Conservation (phyloP, 2,797 vertebrate genomes). For the Phalanger gymnotis region DNA sequence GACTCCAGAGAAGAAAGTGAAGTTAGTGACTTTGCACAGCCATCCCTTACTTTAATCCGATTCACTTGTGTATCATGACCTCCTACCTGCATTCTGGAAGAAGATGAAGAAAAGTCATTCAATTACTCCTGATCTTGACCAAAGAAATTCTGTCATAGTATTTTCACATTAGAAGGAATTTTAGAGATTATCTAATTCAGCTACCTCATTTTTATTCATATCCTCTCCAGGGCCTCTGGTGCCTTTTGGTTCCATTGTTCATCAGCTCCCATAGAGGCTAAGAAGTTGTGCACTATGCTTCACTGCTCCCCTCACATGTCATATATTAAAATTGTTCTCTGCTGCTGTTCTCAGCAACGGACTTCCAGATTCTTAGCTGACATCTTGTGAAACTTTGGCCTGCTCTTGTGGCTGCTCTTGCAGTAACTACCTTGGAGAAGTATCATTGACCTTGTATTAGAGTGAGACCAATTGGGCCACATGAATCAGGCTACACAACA, state of each 20-base stretch:
- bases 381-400: not conserved
- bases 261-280: not conserved
- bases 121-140: no score
- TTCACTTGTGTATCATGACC: no score
- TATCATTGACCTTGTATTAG: not conserved
- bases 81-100: no score
- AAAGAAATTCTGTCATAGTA: no score
- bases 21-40: no score
- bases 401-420: not conserved
- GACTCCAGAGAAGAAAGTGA: no score
- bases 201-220: not conserved
- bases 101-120: no score
- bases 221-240: not conserved
- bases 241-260: not conserved
- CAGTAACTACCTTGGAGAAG: not conserved
- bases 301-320: not conserved
- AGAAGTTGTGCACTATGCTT: no score
- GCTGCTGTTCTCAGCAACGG: not conserved
- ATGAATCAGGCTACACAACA: not conserved
- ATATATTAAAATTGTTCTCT: not conserved
- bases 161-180: not conserved
- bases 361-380: not conserved
- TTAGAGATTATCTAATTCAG: not conserved
- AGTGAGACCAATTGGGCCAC: not conserved
- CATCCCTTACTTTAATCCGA: no score